Conservation (phyloP, 2,888 invertebrate genomes). For the Herminia tarsipennalis region DNA sequence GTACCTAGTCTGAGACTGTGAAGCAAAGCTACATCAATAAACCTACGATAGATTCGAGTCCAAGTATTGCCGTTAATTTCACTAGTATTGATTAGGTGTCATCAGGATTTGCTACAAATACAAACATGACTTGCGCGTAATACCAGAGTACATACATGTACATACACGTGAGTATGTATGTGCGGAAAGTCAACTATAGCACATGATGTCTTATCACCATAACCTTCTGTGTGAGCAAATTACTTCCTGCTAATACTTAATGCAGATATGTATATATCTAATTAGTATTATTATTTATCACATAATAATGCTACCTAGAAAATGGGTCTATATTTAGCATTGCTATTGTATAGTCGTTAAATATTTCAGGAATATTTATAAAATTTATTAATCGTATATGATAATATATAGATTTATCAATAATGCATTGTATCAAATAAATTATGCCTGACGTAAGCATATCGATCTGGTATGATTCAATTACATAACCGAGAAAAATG, state of each 20-base stretch:
- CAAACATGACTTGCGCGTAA: conserved; percentile 5
- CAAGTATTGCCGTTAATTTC: no score
- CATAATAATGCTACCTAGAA: conserved; percentile 15
- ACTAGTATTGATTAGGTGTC: background rate
- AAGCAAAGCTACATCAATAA: no score
- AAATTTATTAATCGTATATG: no score
- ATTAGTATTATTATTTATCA: conserved; percentile 43
- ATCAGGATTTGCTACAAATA: conserved; percentile 2
- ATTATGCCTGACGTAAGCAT: no score
- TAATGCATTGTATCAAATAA: no score
- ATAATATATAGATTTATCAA: no score
- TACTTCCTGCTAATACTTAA: conserved; percentile 76
- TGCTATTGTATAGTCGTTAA: no score
- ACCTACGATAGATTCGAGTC: no score
- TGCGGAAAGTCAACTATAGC: conserved; percentile 34
- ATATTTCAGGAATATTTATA: conserved; percentile 15
- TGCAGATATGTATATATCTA: conserved; percentile 49
- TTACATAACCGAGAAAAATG: no score
- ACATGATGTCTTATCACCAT: conserved; percentile 69
- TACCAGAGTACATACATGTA: conserved; percentile 5
- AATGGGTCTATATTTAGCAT: conserved; percentile 14
- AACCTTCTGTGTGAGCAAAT: conserved; percentile 80
- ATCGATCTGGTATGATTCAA: no score
- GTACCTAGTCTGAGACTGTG: no score
- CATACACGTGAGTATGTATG: conserved; percentile 15